A percentile compares a stretch with the other conserved stretches of the same genome.
Evolutionary conservation across 2,888 invertebrate species (phyloP).

Genomic region (Habroteleia sp.): DNA sequence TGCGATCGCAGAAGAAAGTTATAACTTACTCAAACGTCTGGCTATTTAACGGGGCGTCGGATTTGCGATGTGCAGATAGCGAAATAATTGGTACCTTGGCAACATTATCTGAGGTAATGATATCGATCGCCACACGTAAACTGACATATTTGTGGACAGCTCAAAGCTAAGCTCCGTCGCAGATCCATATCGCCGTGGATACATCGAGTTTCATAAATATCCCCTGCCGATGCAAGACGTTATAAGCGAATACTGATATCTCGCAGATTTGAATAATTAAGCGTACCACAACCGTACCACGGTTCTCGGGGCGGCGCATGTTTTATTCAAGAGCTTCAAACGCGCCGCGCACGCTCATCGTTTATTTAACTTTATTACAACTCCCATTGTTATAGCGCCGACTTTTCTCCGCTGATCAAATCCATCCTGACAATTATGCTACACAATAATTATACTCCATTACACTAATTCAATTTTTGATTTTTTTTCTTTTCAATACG

Average conservation of each 20-base stretch:
- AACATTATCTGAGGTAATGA: conserved; percentile 43
- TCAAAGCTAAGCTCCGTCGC: conserved; percentile 10
- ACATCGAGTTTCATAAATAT: conserved; percentile 25
- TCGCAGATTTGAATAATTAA: conserved; percentile 38
- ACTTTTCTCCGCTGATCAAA: conserved; percentile 10
- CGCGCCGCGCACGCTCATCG: neutral
- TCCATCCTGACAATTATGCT: conserved; percentile 1
- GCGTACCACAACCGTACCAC: neutral
- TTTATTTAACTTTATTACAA: conserved; percentile 13
- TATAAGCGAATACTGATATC: conserved; percentile 14
- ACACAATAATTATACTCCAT: conserved; percentile 6
- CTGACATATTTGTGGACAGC: conserved; percentile 54
- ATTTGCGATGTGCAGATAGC: conserved; percentile 47
- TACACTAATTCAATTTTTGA: conserved; percentile 12
- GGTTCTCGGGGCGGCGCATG: neutral
- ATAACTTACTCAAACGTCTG: conserved; percentile 25
- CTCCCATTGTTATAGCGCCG: conserved; percentile 1
- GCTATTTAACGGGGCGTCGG: conserved; percentile 37
- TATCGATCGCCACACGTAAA: conserved; percentile 49
- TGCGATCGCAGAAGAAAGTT: conserved; percentile 44
- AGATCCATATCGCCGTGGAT: conserved; percentile 25
- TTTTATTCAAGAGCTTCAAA: conserved; percentile 17
- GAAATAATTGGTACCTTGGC: conserved; percentile 37
- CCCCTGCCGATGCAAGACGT: neutral
- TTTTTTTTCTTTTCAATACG: neutral